phyloP scores from a whole-genome alignment of 1,140 invertebrate species.

The Mercenaria mercenaria region DNA sequence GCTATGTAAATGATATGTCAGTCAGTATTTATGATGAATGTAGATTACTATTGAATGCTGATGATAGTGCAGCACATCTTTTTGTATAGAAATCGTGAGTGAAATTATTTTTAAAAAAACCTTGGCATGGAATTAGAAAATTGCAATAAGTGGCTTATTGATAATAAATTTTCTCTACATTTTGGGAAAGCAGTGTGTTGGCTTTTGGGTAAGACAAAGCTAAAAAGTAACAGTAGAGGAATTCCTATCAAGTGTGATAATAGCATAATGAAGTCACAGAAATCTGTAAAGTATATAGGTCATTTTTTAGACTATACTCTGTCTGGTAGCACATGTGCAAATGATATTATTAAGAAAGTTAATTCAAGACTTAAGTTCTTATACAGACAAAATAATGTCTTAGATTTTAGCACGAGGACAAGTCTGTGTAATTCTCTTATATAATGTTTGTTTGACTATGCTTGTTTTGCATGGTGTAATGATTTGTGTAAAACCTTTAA shows the following conservation, averaged over 20 bases:
- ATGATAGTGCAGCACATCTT: conserved; percentile 22
- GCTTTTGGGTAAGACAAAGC: no score
- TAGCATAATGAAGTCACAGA: neutral
- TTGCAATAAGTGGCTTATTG: no score
- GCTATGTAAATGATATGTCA: conserved; percentile 23
- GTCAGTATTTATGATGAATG: neutral
- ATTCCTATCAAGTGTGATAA: neutral
- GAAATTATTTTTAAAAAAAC: neutral
- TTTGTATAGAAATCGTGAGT: neutral
- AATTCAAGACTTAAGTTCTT: no score
- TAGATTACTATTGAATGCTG: conserved; percentile 18
- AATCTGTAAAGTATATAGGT: neutral
- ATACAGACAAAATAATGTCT: no score
- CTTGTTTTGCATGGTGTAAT: neutral
- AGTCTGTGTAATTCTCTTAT: neutral
- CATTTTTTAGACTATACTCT: neutral
- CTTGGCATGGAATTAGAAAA: conserved; percentile 19
- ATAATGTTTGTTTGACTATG: no score
- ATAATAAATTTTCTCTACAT: no score
- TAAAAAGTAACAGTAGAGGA: neutral
- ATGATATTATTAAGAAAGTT: no score
- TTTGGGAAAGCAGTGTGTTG: conserved; percentile 34
- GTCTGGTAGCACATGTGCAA: neutral
- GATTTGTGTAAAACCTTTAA: neutral
- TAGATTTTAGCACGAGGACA: no score